Evolutionary conservation across 2,888 invertebrate genomes (phyloP).

Genomic region (Lasioglossum vierecki): DNA sequence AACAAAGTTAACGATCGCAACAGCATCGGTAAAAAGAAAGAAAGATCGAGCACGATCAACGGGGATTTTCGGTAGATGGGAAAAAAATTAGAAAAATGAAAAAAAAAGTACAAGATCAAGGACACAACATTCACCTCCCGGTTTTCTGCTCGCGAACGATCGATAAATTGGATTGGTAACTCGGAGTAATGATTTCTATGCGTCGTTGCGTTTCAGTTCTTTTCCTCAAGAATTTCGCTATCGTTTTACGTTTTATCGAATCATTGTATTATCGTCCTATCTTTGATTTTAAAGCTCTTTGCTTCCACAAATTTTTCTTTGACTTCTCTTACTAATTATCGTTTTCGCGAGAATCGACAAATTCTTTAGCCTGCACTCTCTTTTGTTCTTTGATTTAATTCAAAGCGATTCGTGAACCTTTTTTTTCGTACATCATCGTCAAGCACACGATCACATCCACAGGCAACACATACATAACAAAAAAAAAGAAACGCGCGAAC

Average conservation of each 20-base stretch:
- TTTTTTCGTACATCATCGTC: slow-evolving; percentile 53
- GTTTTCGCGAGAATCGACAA: slow-evolving; percentile 37
- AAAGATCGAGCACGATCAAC: not conserved
- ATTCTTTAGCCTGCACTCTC: slow-evolving; percentile 35
- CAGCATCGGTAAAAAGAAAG: not conserved
- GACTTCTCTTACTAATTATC: slow-evolving; percentile 42
- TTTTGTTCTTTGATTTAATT: slow-evolving; percentile 36
- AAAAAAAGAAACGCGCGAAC: not conserved
- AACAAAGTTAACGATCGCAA: slow-evolving; percentile 34
- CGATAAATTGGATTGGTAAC: slow-evolving; percentile 10
- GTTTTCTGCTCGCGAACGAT: slow-evolving; percentile 43
- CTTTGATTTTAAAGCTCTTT: slow-evolving; percentile 18
- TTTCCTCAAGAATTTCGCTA: slow-evolving; percentile 34
- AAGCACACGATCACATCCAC: slow-evolving; percentile 44
- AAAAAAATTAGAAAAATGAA: not conserved
- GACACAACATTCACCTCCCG: slow-evolving; percentile 38
- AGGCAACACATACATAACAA: not conserved
- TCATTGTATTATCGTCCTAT: slow-evolving; percentile 31
- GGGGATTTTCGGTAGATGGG: not conserved
- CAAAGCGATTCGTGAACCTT: slow-evolving; percentile 50
- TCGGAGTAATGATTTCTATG: slow-evolving; percentile 43
- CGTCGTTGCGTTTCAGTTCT: slow-evolving; percentile 59
- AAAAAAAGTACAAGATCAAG: not conserved
- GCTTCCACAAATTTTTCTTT: slow-evolving; percentile 47
- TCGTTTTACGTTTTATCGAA: slow-evolving; percentile 47